phyloP scores from a whole-genome alignment of 2,888 invertebrate genomes.

The Nephrotoma flavescens region DNA sequence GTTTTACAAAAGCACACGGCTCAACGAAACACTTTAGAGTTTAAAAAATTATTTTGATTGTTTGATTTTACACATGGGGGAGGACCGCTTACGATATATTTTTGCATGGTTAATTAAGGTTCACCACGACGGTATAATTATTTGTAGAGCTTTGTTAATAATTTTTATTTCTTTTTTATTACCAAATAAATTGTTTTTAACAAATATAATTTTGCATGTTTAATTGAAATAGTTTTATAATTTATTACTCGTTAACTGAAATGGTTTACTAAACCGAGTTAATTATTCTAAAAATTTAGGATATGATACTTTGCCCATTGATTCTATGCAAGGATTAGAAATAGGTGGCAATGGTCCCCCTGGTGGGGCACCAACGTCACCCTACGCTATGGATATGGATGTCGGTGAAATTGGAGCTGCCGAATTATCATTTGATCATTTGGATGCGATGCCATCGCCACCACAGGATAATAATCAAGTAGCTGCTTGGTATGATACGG shows the following conservation, averaged over 20 bases:
- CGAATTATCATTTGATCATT: constrained; percentile 63
- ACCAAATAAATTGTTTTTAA: neutral
- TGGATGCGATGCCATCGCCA: constrained; percentile 63
- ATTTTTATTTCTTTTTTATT: neutral
- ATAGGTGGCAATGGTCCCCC: constrained; percentile 43
- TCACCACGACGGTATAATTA: neutral
- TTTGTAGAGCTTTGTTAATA: neutral
- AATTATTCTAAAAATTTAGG: constrained; percentile 37
- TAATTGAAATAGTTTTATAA: neutral
- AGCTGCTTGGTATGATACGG: constrained; percentile 96
- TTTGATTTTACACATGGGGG: neutral
- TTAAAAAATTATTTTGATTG: neutral
- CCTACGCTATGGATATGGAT: constrained; percentile 82
- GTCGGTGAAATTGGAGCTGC: constrained; percentile 60
- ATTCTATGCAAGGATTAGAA: constrained; percentile 89
- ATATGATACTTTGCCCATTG: constrained; percentile 96
- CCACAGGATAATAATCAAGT: constrained; percentile 84
- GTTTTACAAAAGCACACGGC: neutral
- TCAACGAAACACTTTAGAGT: neutral
- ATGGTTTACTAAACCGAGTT: neutral
- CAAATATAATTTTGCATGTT: neutral
- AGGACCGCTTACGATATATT: neutral
- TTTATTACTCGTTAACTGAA: neutral
- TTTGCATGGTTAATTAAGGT: neutral
- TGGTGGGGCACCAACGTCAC: constrained; percentile 31